Evolutionary conservation across 35 echinoderm and acorn worm genomes (phyloP).

Genomic region (Diadema setosum): DNA sequence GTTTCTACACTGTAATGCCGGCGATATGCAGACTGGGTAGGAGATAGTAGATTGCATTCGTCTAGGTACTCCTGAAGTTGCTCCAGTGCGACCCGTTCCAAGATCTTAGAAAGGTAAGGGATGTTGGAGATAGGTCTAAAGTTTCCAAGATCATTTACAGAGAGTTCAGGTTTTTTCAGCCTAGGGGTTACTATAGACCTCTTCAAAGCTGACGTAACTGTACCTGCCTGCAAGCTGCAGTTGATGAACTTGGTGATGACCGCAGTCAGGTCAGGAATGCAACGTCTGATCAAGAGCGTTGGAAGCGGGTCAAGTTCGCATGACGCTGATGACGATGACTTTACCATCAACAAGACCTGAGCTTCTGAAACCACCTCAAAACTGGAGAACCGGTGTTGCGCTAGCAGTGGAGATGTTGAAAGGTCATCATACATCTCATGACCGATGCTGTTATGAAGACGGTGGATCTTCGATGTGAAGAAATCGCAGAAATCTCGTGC

Average conservation of each 20-base stretch:
- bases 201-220: neutral
- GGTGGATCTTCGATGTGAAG: neutral
- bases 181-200: neutral
- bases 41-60: no score
- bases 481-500: neutral
- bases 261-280: neutral
- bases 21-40: no score
- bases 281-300: conserved; percentile 17
- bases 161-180: neutral
- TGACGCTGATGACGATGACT: neutral
- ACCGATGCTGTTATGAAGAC: neutral
- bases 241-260: conserved; percentile 16
- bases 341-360: neutral
- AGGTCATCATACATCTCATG: neutral
- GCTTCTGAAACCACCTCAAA: neutral
- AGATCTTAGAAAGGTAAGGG: conserved; percentile 23
- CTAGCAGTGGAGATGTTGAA: neutral
- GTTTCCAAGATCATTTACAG: conserved; percentile 10
- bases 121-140: conserved; percentile 51
- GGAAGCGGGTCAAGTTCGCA: conserved; percentile 27
- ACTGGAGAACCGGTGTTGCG: neutral
- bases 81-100: neutral
- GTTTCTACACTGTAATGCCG: no score
- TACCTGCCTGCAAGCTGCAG: neutral
- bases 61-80: neutral